Evolutionary conservation across 2,888 invertebrate genomes (phyloP).

Genomic region (Lasius fuliginosus): DNA sequence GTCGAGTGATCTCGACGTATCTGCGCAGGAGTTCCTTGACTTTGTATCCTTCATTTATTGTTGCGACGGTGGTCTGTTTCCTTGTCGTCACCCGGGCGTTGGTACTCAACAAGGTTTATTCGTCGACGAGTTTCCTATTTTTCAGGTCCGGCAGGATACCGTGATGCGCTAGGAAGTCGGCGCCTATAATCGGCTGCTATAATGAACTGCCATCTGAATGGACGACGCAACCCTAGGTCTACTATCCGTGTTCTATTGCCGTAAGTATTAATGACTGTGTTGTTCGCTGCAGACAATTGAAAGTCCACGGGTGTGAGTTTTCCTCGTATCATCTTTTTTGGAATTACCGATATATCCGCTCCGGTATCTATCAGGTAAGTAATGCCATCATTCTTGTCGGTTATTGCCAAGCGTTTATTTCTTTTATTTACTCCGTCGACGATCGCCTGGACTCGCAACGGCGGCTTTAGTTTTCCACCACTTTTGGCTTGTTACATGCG

Average conservation of each 20-base stretch:
- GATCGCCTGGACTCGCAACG: neutral
- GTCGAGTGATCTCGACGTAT: neutral
- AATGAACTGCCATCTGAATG: slow-evolving; percentile 78
- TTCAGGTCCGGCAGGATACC: slow-evolving; percentile 76
- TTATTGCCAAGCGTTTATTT: neutral
- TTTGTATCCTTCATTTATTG: neutral
- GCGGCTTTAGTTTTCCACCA: neutral
- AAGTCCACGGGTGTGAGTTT: slow-evolving; percentile 58
- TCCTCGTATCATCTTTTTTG: slow-evolving; percentile 56
- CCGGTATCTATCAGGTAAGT: slow-evolving; percentile 68
- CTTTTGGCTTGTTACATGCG: neutral
- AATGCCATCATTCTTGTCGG: neutral
- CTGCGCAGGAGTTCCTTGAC: neutral
- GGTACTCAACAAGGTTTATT: neutral
- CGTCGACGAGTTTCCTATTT: slow-evolving; percentile 30
- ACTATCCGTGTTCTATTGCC: slow-evolving; percentile 70
- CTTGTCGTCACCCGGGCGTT: neutral
- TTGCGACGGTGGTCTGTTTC: neutral
- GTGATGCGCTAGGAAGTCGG: too few species aligned
- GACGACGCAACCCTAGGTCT: slow-evolving; percentile 76
- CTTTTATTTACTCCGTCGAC: neutral
- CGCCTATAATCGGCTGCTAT: slow-evolving; percentile 76
- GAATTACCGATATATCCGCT: slow-evolving; percentile 66
- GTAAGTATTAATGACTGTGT: slow-evolving; percentile 77
- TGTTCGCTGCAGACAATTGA: slow-evolving; percentile 80